Evolutionary conservation across 2,113 vertebrate genomes (phyloP).

Genomic region (Thalassoma bifasciatum): DNA sequence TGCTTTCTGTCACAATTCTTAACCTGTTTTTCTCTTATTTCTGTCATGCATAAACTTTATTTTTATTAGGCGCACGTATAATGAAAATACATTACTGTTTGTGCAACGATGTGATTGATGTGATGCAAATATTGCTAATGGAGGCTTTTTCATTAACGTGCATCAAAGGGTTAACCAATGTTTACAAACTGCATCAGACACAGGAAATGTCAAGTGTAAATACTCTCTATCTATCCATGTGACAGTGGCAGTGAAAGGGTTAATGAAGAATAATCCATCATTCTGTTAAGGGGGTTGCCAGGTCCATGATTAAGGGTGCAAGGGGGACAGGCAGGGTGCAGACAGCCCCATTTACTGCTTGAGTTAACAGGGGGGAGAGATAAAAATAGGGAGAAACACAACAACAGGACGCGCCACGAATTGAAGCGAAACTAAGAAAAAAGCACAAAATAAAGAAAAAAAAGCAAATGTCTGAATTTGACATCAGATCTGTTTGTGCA

Average conservation of each 20-base stretch:
- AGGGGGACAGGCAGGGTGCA: slow-evolving; percentile 22
- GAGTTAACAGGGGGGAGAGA: not conserved
- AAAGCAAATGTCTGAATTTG: not conserved
- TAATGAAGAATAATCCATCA: slow-evolving; percentile 73
- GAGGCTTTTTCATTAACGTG: not conserved
- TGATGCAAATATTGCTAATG: not conserved
- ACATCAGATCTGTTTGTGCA: not conserved
- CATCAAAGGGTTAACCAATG: not conserved
- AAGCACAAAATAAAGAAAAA: not conserved
- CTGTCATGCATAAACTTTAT: no score
- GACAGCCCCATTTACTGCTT: slow-evolving; percentile 53
- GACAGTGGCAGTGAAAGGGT: slow-evolving; percentile 44
- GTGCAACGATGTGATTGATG: no score
- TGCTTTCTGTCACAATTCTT: slow-evolving; percentile 9
- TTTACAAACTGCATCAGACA: not conserved
- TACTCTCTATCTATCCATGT: not conserved
- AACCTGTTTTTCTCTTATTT: no score
- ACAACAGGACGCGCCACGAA: not conserved
- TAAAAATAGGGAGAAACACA: not conserved
- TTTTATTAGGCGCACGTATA: no score
- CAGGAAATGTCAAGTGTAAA: slow-evolving; percentile 12
- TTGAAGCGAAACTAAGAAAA: not conserved
- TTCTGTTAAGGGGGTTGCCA: slow-evolving; percentile 67
- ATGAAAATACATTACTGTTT: no score
- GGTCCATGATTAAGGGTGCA: slow-evolving; percentile 54